Percentiles rank a stretch among this genome's conserved stretches.
These are phyloP conservation scores for Diorhabda sublineata DNA, from an alignment of 1,140 invertebrate species.

Conservation along the genomic window DNA sequence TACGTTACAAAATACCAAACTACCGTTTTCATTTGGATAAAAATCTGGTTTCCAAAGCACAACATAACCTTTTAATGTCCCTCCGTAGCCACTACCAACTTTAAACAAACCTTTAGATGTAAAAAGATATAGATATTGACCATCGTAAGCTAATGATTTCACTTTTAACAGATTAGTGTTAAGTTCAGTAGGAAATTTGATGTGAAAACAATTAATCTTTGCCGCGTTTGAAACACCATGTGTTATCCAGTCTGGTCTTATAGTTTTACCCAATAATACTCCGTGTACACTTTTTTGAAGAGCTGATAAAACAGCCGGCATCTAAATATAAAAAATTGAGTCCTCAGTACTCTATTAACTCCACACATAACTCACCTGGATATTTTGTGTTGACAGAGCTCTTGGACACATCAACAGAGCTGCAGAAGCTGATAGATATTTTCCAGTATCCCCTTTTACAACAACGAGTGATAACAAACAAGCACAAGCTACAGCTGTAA, in stretches of 20 bases:
- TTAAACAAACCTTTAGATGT: constrained; percentile 77
- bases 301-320: constrained; percentile 79
- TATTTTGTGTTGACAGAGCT: constrained; percentile 70
- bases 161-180: constrained; percentile 47
- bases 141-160: constrained; percentile 77
- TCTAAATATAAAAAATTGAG: constrained; percentile 49
- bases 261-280: constrained; percentile 77
- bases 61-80: constrained; percentile 82
- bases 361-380: constrained; percentile 57
- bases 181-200: constrained; percentile 49
- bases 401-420: constrained; percentile 84
- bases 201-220: constrained; percentile 67
- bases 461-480: constrained; percentile 87
- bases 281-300: constrained; percentile 88
- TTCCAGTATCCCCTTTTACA: constrained; percentile 90
- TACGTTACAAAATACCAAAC: constrained; percentile 82
- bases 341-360: not conserved
- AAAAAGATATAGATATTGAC: constrained; percentile 81
- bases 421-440: constrained; percentile 79
- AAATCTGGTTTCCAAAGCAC: constrained; percentile 78
- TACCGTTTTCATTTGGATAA: constrained; percentile 71
- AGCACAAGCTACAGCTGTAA: constrained; percentile 84
- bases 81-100: constrained; percentile 88
- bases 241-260: constrained; percentile 81
- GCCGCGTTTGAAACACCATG: constrained; percentile 79